These are phyloP conservation scores for Philereme vetulata DNA, from an alignment of 2,888 invertebrate genomes.

Conservation along the genomic window DNA sequence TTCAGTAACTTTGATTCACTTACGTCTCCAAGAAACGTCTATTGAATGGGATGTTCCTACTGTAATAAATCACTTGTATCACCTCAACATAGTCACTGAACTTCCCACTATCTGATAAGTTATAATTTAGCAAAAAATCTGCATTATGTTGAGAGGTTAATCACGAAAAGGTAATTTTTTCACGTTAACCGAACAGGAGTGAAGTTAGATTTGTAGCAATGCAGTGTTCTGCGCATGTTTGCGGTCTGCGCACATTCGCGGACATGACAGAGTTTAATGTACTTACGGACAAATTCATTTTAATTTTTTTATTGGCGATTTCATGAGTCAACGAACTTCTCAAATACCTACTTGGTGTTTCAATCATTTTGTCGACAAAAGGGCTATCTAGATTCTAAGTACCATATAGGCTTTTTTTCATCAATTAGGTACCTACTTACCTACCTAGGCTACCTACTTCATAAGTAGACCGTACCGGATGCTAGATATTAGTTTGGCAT, in stretches of 20 bases:
- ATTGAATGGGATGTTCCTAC: slow-evolving; percentile 4
- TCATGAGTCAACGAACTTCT: slow-evolving; percentile 26
- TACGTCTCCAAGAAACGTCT: slow-evolving; percentile 22
- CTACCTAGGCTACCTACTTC: too few species aligned
- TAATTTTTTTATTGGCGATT: slow-evolving; percentile 73
- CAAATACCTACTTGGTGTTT: too few species aligned
- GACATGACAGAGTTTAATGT: slow-evolving; percentile 38
- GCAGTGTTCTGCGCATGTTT: slow-evolving; percentile 80
- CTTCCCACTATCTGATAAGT: slow-evolving; percentile 38
- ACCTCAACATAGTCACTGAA: slow-evolving; percentile 56
- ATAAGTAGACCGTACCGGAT: too few species aligned
- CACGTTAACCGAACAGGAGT: slow-evolving; percentile 59
- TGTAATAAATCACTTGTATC: slow-evolving; percentile 36
- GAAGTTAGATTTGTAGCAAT: slow-evolving; percentile 79
- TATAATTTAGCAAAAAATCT: slow-evolving; percentile 45
- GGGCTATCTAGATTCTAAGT: too few species aligned
- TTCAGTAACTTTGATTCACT: slow-evolving; percentile 31
- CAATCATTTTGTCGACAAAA: too few species aligned
- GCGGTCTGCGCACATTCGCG: slow-evolving; percentile 70
- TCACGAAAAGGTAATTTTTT: slow-evolving; percentile 58
- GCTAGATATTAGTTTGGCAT: too few species aligned
- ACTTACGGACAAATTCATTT: slow-evolving; percentile 51
- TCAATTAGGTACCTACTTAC: too few species aligned
- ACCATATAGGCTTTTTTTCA: too few species aligned
- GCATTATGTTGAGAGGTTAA: slow-evolving; percentile 55